These are phyloP conservation scores for Cataglyphis rosenhaueri DNA, from an alignment of 2,888 invertebrate species.

Conservation along the genomic window DNA sequence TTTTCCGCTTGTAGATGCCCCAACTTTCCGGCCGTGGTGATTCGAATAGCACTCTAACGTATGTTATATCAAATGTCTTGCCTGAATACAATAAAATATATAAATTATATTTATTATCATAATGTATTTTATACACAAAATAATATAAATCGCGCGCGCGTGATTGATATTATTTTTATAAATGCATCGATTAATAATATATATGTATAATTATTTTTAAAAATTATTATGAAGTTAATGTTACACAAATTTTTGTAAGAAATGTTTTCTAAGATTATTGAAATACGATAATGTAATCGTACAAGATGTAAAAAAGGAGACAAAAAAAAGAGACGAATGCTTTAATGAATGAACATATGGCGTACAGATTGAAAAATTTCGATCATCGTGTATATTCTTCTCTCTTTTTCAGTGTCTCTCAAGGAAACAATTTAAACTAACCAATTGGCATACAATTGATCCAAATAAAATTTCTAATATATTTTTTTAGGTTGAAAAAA, in stretches of 20 bases:
- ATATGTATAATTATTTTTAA: neutral
- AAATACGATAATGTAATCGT: neutral
- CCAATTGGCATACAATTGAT: neutral
- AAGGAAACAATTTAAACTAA: neutral
- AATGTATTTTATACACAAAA: neutral
- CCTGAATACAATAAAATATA: constrained; percentile 86
- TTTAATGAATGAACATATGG: constrained; percentile 72
- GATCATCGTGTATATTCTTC: neutral
- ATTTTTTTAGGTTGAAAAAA: neutral
- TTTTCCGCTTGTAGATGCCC: constrained; percentile 95
- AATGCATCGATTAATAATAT: neutral
- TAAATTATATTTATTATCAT: neutral
- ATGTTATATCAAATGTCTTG: constrained; percentile 98
- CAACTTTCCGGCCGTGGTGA: constrained; percentile 99
- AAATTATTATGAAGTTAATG: neutral
- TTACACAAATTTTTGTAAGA: neutral
- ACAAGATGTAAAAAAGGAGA: constrained; percentile 47
- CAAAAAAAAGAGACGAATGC: constrained; percentile 35
- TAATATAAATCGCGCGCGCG: neutral
- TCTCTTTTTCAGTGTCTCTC: neutral
- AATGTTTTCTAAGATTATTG: neutral
- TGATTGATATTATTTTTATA: neutral
- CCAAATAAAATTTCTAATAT: neutral
- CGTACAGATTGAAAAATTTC: constrained; percentile 57
- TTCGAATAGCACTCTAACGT: constrained; percentile 96